Evolutionary conservation across 2,888 invertebrate genomes (phyloP).

Genomic region (Drosophila antonietae): DNA sequence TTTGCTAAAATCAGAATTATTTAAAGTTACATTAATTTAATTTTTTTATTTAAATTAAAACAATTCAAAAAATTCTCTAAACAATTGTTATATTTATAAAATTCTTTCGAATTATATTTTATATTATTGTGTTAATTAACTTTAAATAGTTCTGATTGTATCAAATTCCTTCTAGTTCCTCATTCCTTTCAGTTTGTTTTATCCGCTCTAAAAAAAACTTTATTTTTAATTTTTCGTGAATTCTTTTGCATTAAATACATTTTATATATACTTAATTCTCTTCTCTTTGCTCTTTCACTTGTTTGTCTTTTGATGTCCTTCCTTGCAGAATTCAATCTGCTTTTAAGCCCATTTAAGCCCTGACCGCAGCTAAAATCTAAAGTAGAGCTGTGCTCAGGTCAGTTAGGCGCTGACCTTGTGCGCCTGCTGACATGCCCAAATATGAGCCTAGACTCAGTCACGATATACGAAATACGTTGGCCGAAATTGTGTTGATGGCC

Average conservation of each 20-base stretch:
- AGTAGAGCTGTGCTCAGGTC: slow-evolving; percentile 29
- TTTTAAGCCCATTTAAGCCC: slow-evolving; percentile 9
- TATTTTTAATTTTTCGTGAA: background rate
- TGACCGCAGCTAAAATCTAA: background rate
- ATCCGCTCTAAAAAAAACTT: background rate
- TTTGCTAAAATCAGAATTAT: too few relatives aligned
- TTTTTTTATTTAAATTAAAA: too few relatives aligned
- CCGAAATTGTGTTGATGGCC: slow-evolving; percentile 36
- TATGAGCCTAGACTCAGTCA: slow-evolving; percentile 17
- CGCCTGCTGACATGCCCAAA: slow-evolving; percentile 31
- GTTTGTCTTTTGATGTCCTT: slow-evolving; percentile 3
- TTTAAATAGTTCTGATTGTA: too few relatives aligned
- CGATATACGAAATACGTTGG: slow-evolving; percentile 24
- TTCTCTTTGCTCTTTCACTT: background rate
- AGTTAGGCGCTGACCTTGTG: slow-evolving; percentile 53
- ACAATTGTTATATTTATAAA: too few relatives aligned
- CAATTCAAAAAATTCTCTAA: too few relatives aligned
- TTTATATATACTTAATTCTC: background rate
- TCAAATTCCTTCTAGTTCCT: background rate
- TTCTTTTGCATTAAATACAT: background rate
- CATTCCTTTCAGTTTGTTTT: background rate
- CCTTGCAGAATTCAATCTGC: background rate
- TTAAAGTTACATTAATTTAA: too few relatives aligned
- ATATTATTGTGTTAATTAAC: too few relatives aligned
- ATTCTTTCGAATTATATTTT: too few relatives aligned